phyloP scores from a whole-genome alignment of 2,797 vertebrate genomes.

The Coracias cyanogaster region DNA sequence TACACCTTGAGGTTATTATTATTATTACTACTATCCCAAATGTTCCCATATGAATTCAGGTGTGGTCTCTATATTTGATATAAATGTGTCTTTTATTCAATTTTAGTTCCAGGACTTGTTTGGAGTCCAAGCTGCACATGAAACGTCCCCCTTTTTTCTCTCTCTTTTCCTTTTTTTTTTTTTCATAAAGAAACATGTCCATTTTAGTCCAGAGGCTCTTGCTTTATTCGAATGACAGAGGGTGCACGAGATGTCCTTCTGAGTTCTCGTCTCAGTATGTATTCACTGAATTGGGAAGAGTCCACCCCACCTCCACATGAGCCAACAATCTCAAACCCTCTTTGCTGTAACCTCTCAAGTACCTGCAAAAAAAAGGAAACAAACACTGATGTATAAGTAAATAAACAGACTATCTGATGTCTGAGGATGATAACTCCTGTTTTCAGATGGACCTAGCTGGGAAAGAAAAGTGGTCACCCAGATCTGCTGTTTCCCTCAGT shows the following conservation, averaged over 20 bases:
- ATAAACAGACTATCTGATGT: background rate
- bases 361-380: slow-evolving; percentile 82
- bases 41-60: slow-evolving; percentile 82
- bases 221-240: slow-evolving; percentile 98
- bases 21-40: slow-evolving; percentile 77
- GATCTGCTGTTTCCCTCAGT: background rate
- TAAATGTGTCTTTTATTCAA: slow-evolving; percentile 82
- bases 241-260: slow-evolving; percentile 92
- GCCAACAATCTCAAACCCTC: slow-evolving; percentile 95
- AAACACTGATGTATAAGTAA: background rate
- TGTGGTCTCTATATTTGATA: slow-evolving; percentile 83
- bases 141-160: slow-evolving; percentile 53
- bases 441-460: background rate
- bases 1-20: slow-evolving; percentile 81
- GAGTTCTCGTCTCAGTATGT: slow-evolving; percentile 94
- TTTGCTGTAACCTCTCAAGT: slow-evolving; percentile 95
- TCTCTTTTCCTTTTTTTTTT: background rate
- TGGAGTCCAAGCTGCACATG: slow-evolving; percentile 77
- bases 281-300: slow-evolving; percentile 99
- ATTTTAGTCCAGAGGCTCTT: slow-evolving; percentile 97
- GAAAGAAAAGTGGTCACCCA: background rate
- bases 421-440: background rate
- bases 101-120: slow-evolving; percentile 78
- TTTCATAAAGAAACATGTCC: slow-evolving; percentile 77
- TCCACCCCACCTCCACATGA: slow-evolving; percentile 97